Evolutionary conservation across 2,888 invertebrate species (phyloP).

Genomic region (Napeogenes sylphis): DNA sequence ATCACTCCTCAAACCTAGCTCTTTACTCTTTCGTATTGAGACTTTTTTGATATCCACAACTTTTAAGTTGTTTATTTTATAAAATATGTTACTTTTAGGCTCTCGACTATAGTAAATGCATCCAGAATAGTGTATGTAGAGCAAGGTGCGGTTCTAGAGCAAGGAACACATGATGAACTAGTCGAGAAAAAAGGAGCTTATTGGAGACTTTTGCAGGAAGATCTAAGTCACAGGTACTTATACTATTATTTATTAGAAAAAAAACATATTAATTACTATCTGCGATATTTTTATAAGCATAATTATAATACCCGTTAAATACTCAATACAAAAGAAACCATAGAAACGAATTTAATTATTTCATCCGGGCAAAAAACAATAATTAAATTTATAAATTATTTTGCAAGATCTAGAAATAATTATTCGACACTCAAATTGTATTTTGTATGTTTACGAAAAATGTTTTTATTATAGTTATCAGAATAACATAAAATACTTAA

Average conservation of each 20-base stretch:
- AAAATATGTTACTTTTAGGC: constrained; percentile 42
- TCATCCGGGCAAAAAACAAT: no score
- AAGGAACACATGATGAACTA: constrained; percentile 84
- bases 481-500: background rate
- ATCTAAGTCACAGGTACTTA: constrained; percentile 63
- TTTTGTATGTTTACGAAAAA: background rate
- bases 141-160: constrained; percentile 82
- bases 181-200: constrained; percentile 80
- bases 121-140: constrained; percentile 83
- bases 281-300: no score
- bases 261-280: no score
- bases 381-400: no score
- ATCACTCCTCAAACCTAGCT: no score
- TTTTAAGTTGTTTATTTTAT: no score
- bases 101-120: constrained; percentile 83
- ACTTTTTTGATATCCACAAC: no score
- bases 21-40: no score
- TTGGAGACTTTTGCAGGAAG: constrained; percentile 81
- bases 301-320: no score
- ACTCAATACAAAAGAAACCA: no score
- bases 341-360: no score
- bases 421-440: background rate
- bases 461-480: background rate
- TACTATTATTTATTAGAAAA: background rate
- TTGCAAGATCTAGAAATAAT: no score